A percentile compares a stretch with the other conserved stretches of the same genome.
These are phyloP conservation scores for Anhinga anhinga DNA, from an alignment of 2,113 vertebrate genomes.

Conservation along the genomic window DNA sequence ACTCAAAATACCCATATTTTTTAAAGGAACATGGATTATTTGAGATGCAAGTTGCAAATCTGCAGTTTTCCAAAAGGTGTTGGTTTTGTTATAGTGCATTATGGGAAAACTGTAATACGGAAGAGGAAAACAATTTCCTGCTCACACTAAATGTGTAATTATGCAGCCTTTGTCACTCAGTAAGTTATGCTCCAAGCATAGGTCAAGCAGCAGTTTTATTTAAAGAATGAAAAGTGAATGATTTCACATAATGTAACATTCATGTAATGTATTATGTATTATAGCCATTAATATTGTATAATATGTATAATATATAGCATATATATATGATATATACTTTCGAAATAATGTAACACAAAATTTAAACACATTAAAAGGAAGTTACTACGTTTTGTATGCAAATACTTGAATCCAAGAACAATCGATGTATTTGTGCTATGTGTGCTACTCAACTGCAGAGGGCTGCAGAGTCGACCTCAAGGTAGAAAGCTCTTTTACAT, in stretches of 20 bases:
- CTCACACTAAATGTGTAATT: background rate
- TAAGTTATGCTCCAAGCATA: background rate
- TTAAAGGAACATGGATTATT: background rate
- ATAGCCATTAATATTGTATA: background rate
- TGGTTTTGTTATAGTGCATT: background rate
- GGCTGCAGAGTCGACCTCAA: constrained; percentile 16
- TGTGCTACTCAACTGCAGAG: constrained; percentile 32
- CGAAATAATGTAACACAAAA: background rate
- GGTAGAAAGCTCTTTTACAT: constrained; percentile 38
- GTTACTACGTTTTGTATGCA: background rate
- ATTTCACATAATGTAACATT: constrained; percentile 9
- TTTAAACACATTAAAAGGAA: background rate
- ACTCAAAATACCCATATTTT: background rate
- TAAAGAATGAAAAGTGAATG: constrained; percentile 20
- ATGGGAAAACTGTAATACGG: background rate
- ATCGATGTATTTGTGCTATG: background rate
- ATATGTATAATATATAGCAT: background rate
- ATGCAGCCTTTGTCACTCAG: background rate
- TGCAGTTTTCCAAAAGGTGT: background rate
- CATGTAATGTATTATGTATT: background rate
- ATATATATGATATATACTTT: background rate
- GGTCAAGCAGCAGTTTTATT: background rate
- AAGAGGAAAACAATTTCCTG: background rate
- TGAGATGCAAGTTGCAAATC: background rate
- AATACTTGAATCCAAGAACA: constrained; percentile 2